phyloP scores from a whole-genome alignment of 2,113 vertebrate species.

The Monopterus albus region DNA sequence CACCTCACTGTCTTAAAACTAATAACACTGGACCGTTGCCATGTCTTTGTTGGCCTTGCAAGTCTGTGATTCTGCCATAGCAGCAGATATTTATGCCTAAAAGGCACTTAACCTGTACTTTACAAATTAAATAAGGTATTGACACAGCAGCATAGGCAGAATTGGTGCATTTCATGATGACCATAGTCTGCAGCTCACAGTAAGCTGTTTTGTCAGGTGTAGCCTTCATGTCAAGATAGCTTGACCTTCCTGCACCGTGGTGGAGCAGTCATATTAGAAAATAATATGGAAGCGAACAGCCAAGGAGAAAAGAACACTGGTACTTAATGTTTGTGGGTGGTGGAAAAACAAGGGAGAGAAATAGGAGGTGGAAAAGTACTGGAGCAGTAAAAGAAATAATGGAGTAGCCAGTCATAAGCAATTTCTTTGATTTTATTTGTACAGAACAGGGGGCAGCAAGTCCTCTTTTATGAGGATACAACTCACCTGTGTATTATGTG shows the following conservation, averaged over 20 bases:
- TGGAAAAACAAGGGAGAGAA: constrained; percentile 10
- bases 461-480: neutral
- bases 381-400: neutral
- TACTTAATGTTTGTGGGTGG: neutral
- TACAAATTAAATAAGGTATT: constrained; percentile 51
- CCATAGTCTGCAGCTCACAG: constrained; percentile 34
- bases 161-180: constrained; percentile 33
- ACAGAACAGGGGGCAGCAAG: neutral
- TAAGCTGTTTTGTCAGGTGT: constrained; percentile 62
- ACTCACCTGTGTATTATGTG: constrained; percentile 95
- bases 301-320: constrained; percentile 46
- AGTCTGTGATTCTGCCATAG: constrained; percentile 22
- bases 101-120: constrained; percentile 67
- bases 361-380: neutral
- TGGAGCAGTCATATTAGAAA: constrained; percentile 36
- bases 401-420: neutral
- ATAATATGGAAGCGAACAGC: constrained; percentile 39
- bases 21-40: constrained; percentile 56
- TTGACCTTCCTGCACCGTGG: constrained; percentile 43
- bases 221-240: constrained; percentile 48
- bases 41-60: constrained; percentile 40
- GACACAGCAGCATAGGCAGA: constrained; percentile 28
- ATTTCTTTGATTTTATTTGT: neutral
- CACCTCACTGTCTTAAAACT: constrained; percentile 56
- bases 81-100: constrained; percentile 55